Evolutionary conservation across 2,113 vertebrate genomes (phyloP).

Genomic region (Nipponia nippon): DNA sequence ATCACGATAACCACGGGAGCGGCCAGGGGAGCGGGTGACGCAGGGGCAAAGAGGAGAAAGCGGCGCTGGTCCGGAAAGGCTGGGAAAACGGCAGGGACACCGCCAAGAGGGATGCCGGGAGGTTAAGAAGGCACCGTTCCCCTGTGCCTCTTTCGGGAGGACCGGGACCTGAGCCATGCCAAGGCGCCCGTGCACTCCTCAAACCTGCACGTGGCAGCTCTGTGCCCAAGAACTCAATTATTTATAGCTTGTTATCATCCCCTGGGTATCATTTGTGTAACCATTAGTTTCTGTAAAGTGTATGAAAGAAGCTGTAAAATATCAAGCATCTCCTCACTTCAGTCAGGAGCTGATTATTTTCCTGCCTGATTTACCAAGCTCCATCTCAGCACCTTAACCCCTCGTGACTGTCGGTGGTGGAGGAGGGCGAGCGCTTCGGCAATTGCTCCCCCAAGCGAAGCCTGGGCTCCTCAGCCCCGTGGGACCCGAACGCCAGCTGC

Average conservation of each 20-base stretch:
- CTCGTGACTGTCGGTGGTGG: rapidly evolving
- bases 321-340: slow-evolving; percentile 27
- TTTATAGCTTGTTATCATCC: slow-evolving; percentile 42
- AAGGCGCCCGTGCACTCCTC: not conserved
- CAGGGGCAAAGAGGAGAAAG: rapidly evolving
- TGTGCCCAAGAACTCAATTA: not conserved
- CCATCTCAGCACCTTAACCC: not conserved
- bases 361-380: slow-evolving; percentile 1
- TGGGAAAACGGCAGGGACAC: not conserved
- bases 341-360: slow-evolving; percentile 1
- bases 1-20: rapidly evolving
- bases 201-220: not conserved
- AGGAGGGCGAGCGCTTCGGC: rapidly evolving
- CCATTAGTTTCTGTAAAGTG: slow-evolving; percentile 41
- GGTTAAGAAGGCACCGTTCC: not conserved
- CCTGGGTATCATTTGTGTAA: slow-evolving; percentile 50
- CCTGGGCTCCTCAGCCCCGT: rapidly evolving
- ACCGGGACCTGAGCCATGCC: not conserved
- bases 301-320: slow-evolving; percentile 39
- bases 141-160: not conserved
- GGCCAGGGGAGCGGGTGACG: rapidly evolving
- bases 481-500: too few relatives aligned
- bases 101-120: not conserved
- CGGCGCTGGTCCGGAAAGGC: not conserved
- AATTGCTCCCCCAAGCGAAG: rapidly evolving